Conservation (phyloP, 2,797 vertebrate genomes). For the Miichthys miiuy region DNA sequence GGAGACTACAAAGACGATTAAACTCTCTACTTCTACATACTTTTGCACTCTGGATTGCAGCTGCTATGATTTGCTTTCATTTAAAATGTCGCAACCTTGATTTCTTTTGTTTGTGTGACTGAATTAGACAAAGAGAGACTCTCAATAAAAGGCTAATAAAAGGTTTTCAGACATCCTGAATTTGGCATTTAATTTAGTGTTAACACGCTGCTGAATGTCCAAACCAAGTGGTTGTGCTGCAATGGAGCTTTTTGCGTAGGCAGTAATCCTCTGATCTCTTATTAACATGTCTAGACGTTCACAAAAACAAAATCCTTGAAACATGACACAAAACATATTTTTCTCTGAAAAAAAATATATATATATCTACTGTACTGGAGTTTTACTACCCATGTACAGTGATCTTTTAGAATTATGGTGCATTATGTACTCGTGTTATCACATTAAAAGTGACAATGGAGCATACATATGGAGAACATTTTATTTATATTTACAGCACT, state of each 20-base stretch:
- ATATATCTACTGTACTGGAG: not conserved
- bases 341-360: slow-evolving; percentile 10
- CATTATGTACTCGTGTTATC: not conserved
- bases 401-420: not conserved
- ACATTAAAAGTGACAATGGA: not conserved
- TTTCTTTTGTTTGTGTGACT: slow-evolving; percentile 2
- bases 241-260: slow-evolving; percentile 34
- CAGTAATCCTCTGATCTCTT: slow-evolving; percentile 46
- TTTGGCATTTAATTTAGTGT: not conserved
- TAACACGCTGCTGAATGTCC: not conserved
- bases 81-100: not conserved
- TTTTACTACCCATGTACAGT: not conserved
- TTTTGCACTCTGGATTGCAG: slow-evolving; percentile 20
- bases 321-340: not conserved
- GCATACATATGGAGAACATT: not conserved
- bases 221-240: slow-evolving; percentile 2
- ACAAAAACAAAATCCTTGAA: slow-evolving; percentile 22
- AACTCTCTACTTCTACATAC: slow-evolving; percentile 25
- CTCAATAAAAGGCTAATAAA: not conserved
- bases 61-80: slow-evolving; percentile 21
- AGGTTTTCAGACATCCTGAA: not conserved
- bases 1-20: slow-evolving; percentile 72
- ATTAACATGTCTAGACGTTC: slow-evolving; percentile 52
- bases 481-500: too few species aligned
- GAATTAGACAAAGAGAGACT: not conserved